Evolutionary conservation across 2,113 vertebrate species (phyloP), one percentile per base, ranked within the genome.

Genomic region (Ptilonorhynchus violaceus): DNA sequence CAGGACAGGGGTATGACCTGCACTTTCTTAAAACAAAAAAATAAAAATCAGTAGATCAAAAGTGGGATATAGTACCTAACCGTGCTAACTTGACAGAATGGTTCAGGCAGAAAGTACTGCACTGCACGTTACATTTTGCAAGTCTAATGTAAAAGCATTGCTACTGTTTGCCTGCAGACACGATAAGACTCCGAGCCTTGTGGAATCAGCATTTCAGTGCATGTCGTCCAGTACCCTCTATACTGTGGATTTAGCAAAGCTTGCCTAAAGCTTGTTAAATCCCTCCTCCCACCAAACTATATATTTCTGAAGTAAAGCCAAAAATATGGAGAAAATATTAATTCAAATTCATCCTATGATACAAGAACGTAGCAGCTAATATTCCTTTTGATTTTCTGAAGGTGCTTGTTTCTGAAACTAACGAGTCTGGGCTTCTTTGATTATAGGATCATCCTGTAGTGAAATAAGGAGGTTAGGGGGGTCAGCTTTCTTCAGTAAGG

Each of bases 191-290:
- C 47, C 2, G 0, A 96, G 88, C 13, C 68, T 94, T 27, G 2
- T 74, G 53, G 88, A 95, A 93, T 94, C 96, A 92, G 79, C 85
- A 83, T 83, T 96, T 93, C 82, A 84, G 77, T 37, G 72, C 62
- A 59, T 88, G 94, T 90, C 69, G 56, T 90, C 95, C 92, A 74
- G 92, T 37, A 90, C 42, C 69, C 68, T 50, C 33, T 41, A 56
- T 80, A 49, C 55, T 70, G 81, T 91, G 90, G 75, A 96, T 96
- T 96, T 94, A 96, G 91, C 68, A 95, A 88, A 96, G 79, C 93
- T 92, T 83, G 70, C 84, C 94, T 93, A 95, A 92, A 95, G 85
- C 92, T 95, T 92, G 55, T 83, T 75, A 91, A 96, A 70, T 91
- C 46, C 53, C 17, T 41, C 85, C 47, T 87, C 67, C 73, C 91